Base-by-base conservation (phyloP, 1,140 invertebrate genomes). In the Apis dorsata region DNA sequence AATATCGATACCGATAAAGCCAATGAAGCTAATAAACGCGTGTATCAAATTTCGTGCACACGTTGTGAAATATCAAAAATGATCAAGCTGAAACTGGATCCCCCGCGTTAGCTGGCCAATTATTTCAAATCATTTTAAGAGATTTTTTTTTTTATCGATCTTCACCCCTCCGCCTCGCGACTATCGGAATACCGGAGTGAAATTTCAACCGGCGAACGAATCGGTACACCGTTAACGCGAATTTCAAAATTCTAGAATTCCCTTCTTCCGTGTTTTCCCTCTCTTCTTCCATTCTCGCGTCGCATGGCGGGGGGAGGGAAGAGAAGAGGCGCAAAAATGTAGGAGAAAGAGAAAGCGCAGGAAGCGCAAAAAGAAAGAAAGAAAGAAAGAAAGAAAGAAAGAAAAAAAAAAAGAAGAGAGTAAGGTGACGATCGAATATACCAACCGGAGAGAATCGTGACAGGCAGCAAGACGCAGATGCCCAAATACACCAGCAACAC, bases 371-470 rank as follows among this genome's bases (percentile, higher is more conserved):
- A 44, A 7, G 49, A 44, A 15, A 68, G 19, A 68, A 21, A 10
- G 5, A 17, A 44, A 11, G 66, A 49, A 44, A 51, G 34, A 13
- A 3, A 11, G 19, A 28, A 44, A 63, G 15, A 24, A 49, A 19
- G 21, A 59, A 5, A 21, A 8, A 5, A 21, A 8, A 28, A 44
- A 59, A 34, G 24, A 55, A 55, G 34, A 21, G 21, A 51, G 28
- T 28, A 62, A 69, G 44, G 24, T 49, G 66, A 74, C 21, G 49
- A 81, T 77, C 55, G 55, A 82, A 86, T 90, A 86, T 90, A 91
- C 91, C 81, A 90, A 93, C 92, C 92, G 81, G 91, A 90, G 79
- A 90, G 88, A 90, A 91, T 91, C 85, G 91, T 87, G 85, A 84
- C 90, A 85, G 92, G 91, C 82, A 92, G 88, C 83, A 90, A 88